Conservation (phyloP, 2,888 invertebrate genomes). For the Chydorus sphaericus region DNA sequence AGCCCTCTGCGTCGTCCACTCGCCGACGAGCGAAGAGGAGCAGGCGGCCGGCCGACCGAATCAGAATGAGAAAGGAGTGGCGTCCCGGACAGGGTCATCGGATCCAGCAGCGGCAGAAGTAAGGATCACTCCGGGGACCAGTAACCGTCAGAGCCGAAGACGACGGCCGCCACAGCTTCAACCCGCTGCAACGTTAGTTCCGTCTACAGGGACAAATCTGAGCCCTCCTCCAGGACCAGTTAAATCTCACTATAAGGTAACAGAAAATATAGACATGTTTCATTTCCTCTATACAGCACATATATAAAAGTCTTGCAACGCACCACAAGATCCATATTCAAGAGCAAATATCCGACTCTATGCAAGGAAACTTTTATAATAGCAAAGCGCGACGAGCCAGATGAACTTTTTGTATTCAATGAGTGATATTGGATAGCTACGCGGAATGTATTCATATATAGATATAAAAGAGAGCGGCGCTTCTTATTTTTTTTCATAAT, state of each 20-base stretch:
- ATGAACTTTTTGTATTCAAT: too few relatives aligned
- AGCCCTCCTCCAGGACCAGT: not conserved
- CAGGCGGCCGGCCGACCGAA: not conserved
- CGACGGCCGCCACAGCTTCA: not conserved
- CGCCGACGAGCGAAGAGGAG: slow-evolving; percentile 6
- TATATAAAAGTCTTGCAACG: too few relatives aligned
- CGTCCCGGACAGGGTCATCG: not conserved
- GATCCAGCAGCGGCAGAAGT: not conserved
- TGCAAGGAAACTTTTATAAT: too few relatives aligned
- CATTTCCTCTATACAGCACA: not conserved
- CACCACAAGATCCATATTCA: too few relatives aligned
- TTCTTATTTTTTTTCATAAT: too few relatives aligned
- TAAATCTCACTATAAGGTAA: slow-evolving; percentile 11
- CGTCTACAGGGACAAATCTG: not conserved
- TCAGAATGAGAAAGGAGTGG: not conserved
- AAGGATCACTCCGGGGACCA: not conserved
- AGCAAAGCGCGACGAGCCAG: too few relatives aligned
- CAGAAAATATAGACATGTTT: not conserved
- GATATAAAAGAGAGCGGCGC: too few relatives aligned
- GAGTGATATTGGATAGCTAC: too few relatives aligned
- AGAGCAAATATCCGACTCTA: too few relatives aligned
- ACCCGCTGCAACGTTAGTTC: not conserved
- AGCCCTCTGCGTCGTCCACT: slow-evolving; percentile 3
- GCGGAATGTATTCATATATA: too few relatives aligned
- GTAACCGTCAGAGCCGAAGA: not conserved